Evolutionary conservation across 2,797 vertebrate species (phyloP), one percentile per base, ranked within the genome.

Genomic region (Hafferia zeledoni): DNA sequence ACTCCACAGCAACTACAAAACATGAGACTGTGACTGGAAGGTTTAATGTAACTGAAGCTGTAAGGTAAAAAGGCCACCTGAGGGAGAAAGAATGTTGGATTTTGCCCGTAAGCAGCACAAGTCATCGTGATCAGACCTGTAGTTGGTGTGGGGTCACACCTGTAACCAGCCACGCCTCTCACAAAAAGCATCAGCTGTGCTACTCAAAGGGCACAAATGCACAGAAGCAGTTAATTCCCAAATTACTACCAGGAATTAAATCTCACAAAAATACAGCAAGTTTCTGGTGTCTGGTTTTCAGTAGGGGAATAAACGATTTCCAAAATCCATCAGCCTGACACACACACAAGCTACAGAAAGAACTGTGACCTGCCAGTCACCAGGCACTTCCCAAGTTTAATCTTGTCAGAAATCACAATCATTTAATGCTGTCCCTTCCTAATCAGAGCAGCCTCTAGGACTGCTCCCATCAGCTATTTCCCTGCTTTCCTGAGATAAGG

Each of bases 381-480:
- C 57, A 70, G 13, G 33, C 11, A 11, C 24, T 12, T 9, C 35
- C 16, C 13, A 30, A 67, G 23, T 13, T 56, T 46, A 68, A 83
- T 67, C 44, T 56, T 35, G 47, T 70, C 52, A 93, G 19, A 81
- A 92, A 86, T 33, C 64, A 80, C 39, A 67, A 63, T 50, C 70
- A 70, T 4, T 1, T 1, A 35, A 79, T 13, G 33, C 41, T 2
- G 1, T 11, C 7, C 0, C 28, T 17, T 22, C 31, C 13, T 39
- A 65, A 64, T 61, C 11, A 53, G n/a, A 76, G 68, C 19, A 50
- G 17, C 3, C 11, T 74, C 46, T 56, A 47, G 50, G 50, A 53
- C 50, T 35, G 17, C 16, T 52, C 44, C 37, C 17, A 71, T 19
- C 10, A 3, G 27, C 41, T 63, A 8, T 31, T 41, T 22, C 35